Conservation (phyloP, 1,140 invertebrate species). For the Uloborus diversus region DNA sequence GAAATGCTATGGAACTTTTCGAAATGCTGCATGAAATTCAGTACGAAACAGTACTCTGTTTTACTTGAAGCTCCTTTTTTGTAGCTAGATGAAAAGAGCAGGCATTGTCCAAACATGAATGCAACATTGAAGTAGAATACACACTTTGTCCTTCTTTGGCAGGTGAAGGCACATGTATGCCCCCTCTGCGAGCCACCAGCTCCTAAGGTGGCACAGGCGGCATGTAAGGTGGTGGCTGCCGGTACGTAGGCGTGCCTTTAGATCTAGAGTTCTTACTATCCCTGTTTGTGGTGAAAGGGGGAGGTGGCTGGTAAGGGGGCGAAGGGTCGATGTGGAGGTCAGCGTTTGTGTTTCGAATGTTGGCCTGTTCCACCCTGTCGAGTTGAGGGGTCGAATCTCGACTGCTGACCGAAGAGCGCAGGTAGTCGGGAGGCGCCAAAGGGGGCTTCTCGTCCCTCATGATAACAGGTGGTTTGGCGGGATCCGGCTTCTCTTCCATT, state of each 20-base stretch:
- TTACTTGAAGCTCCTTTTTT: constrained; percentile 20
- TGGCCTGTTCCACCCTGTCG: constrained; percentile 61
- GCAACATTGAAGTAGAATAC: constrained; percentile 42
- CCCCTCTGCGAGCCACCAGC: constrained; percentile 33
- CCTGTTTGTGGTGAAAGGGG: constrained; percentile 76
- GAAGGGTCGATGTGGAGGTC: constrained; percentile 59
- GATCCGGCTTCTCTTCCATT: constrained; percentile 87
- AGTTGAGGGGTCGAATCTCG: constrained; percentile 69
- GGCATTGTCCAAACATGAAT: constrained; percentile 48
- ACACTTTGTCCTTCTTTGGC: constrained; percentile 52
- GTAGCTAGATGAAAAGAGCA: constrained; percentile 44
- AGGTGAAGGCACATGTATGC: constrained; percentile 50
- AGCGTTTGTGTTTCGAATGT: constrained; percentile 63
- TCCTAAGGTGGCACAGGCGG: constrained; percentile 89
- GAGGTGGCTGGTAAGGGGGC: constrained; percentile 78
- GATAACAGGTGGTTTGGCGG: constrained; percentile 89
- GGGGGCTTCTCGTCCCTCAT: constrained; percentile 93
- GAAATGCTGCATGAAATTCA: constrained; percentile 47
- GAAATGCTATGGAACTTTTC: no score
- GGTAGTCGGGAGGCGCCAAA: constrained; percentile 79
- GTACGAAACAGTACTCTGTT: constrained; percentile 4
- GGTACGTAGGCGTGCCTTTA: constrained; percentile 84
- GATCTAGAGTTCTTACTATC: constrained; percentile 74
- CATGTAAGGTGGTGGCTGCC: constrained; percentile 90
- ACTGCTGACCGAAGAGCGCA: constrained; percentile 69